These are phyloP conservation scores for Iguana delicatissima DNA, from an alignment of 2,797 vertebrate species.

Conservation along the genomic window DNA sequence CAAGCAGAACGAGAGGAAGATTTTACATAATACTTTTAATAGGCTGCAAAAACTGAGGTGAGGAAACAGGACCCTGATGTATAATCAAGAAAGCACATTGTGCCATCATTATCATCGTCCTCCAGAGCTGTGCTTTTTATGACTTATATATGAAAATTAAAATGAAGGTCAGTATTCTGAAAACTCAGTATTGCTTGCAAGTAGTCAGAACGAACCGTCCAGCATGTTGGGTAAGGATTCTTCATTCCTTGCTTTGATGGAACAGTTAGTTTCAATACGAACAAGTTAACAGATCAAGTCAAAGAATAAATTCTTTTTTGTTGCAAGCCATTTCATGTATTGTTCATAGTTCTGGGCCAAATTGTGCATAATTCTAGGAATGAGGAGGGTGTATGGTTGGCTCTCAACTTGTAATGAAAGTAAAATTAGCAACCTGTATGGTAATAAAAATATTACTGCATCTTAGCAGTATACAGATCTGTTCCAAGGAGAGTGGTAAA, in stretches of 20 bases:
- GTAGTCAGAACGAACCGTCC: slow-evolving; percentile 13
- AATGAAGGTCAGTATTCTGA: slow-evolving; percentile 65
- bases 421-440: too few relatives aligned
- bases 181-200: slow-evolving; percentile 41
- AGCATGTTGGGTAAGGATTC: slow-evolving; percentile 44
- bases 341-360: not conserved
- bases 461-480: too few relatives aligned
- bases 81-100: slow-evolving; percentile 60
- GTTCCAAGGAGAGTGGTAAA: too few relatives aligned
- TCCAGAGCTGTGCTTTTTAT: slow-evolving; percentile 55
- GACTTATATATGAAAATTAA: slow-evolving; percentile 54
- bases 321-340: too few relatives aligned
- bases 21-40: slow-evolving; percentile 71
- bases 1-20: slow-evolving; percentile 57
- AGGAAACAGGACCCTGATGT: slow-evolving; percentile 35
- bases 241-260: slow-evolving; percentile 36
- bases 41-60: slow-evolving; percentile 65
- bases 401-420: too few relatives aligned
- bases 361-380: too few relatives aligned
- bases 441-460: too few relatives aligned
- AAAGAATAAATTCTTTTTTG: not conserved
- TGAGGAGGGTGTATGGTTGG: too few relatives aligned
- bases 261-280: slow-evolving; percentile 39
- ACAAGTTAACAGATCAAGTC: slow-evolving; percentile 30
- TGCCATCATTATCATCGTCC: slow-evolving; percentile 48